Conservation (phyloP, 2,888 invertebrate genomes). For the Cheilosia urbana region DNA sequence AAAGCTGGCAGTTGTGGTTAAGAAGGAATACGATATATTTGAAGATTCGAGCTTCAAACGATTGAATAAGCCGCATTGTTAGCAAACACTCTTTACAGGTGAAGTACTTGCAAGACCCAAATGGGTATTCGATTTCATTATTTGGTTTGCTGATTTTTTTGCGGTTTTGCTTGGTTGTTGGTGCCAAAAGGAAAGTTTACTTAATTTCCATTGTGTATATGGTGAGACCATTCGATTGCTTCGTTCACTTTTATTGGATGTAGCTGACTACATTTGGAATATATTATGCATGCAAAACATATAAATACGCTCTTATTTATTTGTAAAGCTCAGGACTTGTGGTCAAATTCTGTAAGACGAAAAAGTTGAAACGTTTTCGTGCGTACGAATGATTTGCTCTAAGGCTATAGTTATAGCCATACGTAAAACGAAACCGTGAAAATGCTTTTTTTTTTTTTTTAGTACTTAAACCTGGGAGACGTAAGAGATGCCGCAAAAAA, state of each 20-base stretch:
- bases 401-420: too few species aligned
- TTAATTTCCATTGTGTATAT: neutral
- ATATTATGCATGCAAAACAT: too few species aligned
- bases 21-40: conserved; percentile 3
- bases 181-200: neutral
- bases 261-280: neutral
- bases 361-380: too few species aligned
- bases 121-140: conserved; percentile 27
- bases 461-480: too few species aligned
- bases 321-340: too few species aligned
- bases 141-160: conserved; percentile 26
- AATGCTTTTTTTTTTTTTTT: too few species aligned
- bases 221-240: conserved; percentile 2
- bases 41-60: conserved; percentile 23
- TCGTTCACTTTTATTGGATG: too few species aligned
- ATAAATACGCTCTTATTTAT: too few species aligned
- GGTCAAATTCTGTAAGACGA: too few species aligned
- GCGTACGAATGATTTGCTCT: too few species aligned
- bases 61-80: conserved; percentile 17
- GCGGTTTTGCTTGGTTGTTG: conserved; percentile 12
- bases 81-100: conserved; percentile 13
- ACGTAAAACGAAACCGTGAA: too few species aligned
- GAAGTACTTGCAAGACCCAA: conserved; percentile 2
- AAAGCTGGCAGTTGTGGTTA: conserved; percentile 10
- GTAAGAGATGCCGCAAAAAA: too few species aligned